Conservation (phyloP, 1,140 invertebrate species). For the Heliconius nattereri region DNA sequence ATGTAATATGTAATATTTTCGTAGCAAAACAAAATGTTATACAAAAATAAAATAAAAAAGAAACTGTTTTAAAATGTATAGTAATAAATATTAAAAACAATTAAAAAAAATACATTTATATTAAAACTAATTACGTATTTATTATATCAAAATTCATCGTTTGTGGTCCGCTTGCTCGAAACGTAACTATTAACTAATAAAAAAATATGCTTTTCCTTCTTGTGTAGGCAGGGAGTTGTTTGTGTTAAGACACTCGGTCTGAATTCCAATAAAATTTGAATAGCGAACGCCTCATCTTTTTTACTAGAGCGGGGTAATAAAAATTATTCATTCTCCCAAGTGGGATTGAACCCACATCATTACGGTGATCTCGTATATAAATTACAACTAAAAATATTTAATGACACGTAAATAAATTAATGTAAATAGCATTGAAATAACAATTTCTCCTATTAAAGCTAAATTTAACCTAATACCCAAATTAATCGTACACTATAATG, state of each 20-base stretch:
- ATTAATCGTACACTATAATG: slow-evolving; percentile 6
- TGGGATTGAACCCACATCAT: too few relatives aligned
- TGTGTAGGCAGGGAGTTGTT: too few relatives aligned
- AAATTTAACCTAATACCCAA: slow-evolving; percentile 21
- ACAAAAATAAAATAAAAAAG: background rate
- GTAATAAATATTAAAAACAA: background rate
- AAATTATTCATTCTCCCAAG: background rate
- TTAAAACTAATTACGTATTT: background rate
- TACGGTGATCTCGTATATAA: background rate
- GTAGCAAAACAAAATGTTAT: background rate
- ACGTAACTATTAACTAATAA: too few relatives aligned
- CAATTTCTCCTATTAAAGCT: slow-evolving; percentile 7
- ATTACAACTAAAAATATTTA: background rate
- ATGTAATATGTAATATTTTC: background rate
- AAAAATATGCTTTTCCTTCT: too few relatives aligned
- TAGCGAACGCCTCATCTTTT: too few relatives aligned
- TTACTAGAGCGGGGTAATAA: background rate
- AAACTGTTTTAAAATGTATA: background rate
- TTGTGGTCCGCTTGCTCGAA: background rate
- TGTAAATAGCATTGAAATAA: background rate
- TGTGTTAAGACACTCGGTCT: too few relatives aligned
- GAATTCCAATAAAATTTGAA: too few relatives aligned
- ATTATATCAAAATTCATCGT: background rate
- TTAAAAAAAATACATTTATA: background rate
- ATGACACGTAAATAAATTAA: background rate